Percentiles rank a stretch among this genome's conserved stretches.
These are phyloP conservation scores for Zalophus californianus DNA, from an alignment of 2,797 vertebrate species.

Conservation along the genomic window DNA sequence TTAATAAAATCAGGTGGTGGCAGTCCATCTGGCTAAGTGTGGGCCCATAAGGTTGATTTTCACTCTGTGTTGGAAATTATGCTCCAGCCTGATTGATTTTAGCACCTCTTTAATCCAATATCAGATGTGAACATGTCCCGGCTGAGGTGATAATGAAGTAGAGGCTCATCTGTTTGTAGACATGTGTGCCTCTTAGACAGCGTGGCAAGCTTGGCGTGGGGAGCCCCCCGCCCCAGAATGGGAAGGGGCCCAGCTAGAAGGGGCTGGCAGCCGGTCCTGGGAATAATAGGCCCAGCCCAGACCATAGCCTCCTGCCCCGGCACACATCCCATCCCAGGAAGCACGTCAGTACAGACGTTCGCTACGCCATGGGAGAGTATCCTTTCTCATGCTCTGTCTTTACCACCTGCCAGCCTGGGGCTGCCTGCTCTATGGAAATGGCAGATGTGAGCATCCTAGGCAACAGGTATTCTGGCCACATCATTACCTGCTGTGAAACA, in stretches of 20 bases:
- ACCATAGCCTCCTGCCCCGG: neutral
- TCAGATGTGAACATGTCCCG: slow-evolving; percentile 75
- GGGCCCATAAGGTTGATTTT: slow-evolving; percentile 82
- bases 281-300: neutral
- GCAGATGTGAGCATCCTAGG: neutral
- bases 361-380: accelerated
- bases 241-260: neutral
- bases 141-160: slow-evolving; percentile 78
- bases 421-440: neutral
- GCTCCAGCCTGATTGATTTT: slow-evolving; percentile 80
- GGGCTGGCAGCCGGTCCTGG: neutral
- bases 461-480: neutral
- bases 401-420: neutral
- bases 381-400: neutral
- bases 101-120: slow-evolving; percentile 80
- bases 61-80: slow-evolving; percentile 75
- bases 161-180: slow-evolving; percentile 66
- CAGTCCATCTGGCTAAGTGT: slow-evolving; percentile 82
- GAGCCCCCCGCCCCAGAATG: neutral
- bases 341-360: neutral
- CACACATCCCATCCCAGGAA: neutral
- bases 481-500: slow-evolving; percentile 10
- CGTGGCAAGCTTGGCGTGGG: neutral
- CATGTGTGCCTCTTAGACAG: slow-evolving; percentile 48
- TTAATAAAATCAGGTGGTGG: slow-evolving; percentile 78